phyloP scores from a whole-genome alignment of 2,113 vertebrate genomes.

The Callospermophilus lateralis region DNA sequence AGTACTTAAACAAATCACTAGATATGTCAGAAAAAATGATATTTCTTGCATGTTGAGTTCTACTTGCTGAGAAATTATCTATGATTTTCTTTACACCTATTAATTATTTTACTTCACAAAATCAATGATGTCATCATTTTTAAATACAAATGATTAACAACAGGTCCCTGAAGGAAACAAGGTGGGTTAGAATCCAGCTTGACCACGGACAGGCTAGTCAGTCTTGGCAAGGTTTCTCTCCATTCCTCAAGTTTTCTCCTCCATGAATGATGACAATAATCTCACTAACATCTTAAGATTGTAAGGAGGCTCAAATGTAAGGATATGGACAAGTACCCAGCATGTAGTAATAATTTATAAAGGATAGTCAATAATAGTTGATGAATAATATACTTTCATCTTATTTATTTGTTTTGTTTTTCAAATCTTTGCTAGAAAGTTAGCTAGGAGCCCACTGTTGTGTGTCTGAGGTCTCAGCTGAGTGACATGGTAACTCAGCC shows the following conservation, averaged over 20 bases:
- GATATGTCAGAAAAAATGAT: slow-evolving; percentile 28
- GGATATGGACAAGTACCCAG: background rate
- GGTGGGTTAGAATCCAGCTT: background rate
- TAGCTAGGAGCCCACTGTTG: background rate
- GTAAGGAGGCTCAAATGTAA: background rate
- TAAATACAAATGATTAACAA: background rate
- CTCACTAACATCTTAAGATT: background rate
- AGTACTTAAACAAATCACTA: slow-evolving; percentile 47
- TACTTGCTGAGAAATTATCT: background rate
- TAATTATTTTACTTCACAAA: slow-evolving; percentile 56
- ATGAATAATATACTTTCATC: background rate
- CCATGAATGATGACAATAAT: background rate
- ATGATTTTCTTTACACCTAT: slow-evolving; percentile 45
- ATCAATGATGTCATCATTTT: background rate
- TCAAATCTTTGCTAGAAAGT: background rate
- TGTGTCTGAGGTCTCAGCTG: background rate
- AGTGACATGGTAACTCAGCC: background rate
- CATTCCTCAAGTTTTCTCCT: background rate
- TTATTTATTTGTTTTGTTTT: slow-evolving; percentile 12
- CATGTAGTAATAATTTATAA: background rate
- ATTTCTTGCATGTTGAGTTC: slow-evolving; percentile 46
- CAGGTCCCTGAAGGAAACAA: background rate
- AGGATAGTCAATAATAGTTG: background rate
- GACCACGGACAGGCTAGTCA: background rate
- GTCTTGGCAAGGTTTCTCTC: background rate